Evolutionary conservation across 2,113 vertebrate genomes (phyloP).

Genomic region (Pelmatolapia mariae): DNA sequence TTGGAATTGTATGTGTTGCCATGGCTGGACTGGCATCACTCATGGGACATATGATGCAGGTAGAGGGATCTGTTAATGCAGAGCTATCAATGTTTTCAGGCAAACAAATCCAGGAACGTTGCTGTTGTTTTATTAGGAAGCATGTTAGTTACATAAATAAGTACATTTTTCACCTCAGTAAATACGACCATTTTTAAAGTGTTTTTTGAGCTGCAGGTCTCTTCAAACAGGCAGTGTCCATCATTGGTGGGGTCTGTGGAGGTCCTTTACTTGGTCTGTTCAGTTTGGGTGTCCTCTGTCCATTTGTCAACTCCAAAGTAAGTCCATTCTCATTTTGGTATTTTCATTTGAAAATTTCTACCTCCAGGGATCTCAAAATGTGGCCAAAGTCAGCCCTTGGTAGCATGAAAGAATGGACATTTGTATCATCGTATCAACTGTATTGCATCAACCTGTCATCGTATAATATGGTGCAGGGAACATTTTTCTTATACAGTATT

Average conservation of each 20-base stretch:
- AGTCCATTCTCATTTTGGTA: slow-evolving; percentile 2
- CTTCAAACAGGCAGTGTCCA: slow-evolving; percentile 48
- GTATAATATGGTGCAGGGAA: neutral
- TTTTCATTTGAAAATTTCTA: neutral
- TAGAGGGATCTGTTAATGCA: too few species aligned
- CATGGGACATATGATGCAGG: too few species aligned
- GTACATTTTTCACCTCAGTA: neutral
- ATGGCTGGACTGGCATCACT: too few species aligned
- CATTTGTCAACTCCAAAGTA: slow-evolving; percentile 73
- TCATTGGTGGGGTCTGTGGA: slow-evolving; percentile 63
- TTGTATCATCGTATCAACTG: neutral
- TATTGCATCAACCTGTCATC: neutral
- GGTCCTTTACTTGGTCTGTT: slow-evolving; percentile 77
- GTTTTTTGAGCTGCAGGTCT: neutral
- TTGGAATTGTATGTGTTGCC: too few species aligned
- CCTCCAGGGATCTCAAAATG: neutral
- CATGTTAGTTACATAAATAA: neutral
- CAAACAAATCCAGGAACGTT: rapidly evolving
- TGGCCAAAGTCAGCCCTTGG: neutral
- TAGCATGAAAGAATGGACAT: neutral
- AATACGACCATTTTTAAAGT: neutral
- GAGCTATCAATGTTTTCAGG: neutral
- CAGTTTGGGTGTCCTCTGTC: slow-evolving; percentile 71
- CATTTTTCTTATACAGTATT: neutral
- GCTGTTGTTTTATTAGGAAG: neutral